Conservation (phyloP, 2,113 vertebrate genomes). For the Bostrychus sinensis region DNA sequence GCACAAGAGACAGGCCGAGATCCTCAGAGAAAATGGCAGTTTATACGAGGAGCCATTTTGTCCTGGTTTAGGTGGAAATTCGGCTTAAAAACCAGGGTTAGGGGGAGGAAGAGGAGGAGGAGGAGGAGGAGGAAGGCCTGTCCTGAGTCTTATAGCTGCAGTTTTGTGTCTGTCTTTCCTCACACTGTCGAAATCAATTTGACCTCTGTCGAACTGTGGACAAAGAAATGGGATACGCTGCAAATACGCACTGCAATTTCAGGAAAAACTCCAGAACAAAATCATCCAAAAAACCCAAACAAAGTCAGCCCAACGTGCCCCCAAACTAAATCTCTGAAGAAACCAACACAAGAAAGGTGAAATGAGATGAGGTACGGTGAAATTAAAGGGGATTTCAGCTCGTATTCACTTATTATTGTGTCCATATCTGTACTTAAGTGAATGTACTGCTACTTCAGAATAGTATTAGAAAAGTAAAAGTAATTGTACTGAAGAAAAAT, state of each 20-base stretch:
- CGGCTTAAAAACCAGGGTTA: not conserved
- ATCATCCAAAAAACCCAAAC: not conserved
- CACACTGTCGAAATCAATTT: constrained; percentile 99
- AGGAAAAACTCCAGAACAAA: not conserved
- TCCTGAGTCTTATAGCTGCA: constrained; percentile 47
- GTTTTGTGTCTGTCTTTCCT: constrained; percentile 80
- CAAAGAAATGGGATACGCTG: constrained; percentile 80
- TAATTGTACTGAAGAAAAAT: too few relatives aligned
- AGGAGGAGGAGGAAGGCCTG: constrained; percentile 41
- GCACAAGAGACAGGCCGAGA: constrained; percentile 72
- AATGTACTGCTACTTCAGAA: too few relatives aligned
- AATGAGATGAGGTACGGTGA: not conserved
- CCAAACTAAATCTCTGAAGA: not conserved
- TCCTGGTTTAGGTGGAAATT: constrained; percentile 13
- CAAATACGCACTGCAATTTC: not conserved
- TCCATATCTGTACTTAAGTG: too few relatives aligned
- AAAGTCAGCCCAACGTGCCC: not conserved
- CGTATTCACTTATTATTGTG: not conserved
- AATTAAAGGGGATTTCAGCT: not conserved
- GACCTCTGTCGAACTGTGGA: constrained; percentile 89
- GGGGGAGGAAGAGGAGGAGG: constrained; percentile 9
- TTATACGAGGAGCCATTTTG: constrained; percentile 38
- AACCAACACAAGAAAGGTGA: not conserved
- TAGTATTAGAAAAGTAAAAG: too few relatives aligned
- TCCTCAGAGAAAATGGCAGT: constrained; percentile 53